Conservation (phyloP, 2,888 invertebrate genomes). For the Drosophila leonis region DNA sequence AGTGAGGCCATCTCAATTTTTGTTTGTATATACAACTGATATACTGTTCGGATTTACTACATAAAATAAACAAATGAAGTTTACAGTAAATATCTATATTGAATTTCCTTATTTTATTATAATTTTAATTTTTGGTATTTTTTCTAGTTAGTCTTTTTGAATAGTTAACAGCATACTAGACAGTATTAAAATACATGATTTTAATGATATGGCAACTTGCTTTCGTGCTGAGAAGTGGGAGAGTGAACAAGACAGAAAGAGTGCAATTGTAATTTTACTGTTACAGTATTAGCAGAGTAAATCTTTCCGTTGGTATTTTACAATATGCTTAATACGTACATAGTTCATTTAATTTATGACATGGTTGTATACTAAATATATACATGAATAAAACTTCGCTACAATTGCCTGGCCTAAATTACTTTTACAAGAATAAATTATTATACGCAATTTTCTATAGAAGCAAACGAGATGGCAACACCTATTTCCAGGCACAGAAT, state of each 20-base stretch:
- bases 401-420: slow-evolving; percentile 1
- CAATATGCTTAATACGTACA: background rate
- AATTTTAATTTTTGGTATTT: background rate
- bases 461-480: slow-evolving; percentile 56
- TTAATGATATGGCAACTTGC: slow-evolving; percentile 48
- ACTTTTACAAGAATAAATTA: slow-evolving; percentile 1
- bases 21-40: background rate
- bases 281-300: slow-evolving; percentile 13
- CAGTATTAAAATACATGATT: slow-evolving; percentile 14
- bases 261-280: slow-evolving; percentile 7
- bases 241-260: slow-evolving; percentile 39
- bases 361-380: slow-evolving; percentile 3
- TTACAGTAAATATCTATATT: background rate
- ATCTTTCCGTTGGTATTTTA: slow-evolving; percentile 7
- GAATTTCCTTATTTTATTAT: too few relatives aligned
- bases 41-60: background rate
- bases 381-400: slow-evolving; percentile 10
- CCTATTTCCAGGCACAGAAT: slow-evolving; percentile 31
- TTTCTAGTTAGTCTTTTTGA: background rate
- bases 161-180: slow-evolving; percentile 18
- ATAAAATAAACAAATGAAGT: background rate
- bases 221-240: slow-evolving; percentile 9
- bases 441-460: slow-evolving; percentile 9
- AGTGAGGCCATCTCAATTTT: background rate
- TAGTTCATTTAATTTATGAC: slow-evolving; percentile 14